A percentile compares a stretch with the other conserved stretches of the same genome.
Evolutionary conservation across 1,140 invertebrate genomes (phyloP).

Genomic region (Hylyphantes graminicola): DNA sequence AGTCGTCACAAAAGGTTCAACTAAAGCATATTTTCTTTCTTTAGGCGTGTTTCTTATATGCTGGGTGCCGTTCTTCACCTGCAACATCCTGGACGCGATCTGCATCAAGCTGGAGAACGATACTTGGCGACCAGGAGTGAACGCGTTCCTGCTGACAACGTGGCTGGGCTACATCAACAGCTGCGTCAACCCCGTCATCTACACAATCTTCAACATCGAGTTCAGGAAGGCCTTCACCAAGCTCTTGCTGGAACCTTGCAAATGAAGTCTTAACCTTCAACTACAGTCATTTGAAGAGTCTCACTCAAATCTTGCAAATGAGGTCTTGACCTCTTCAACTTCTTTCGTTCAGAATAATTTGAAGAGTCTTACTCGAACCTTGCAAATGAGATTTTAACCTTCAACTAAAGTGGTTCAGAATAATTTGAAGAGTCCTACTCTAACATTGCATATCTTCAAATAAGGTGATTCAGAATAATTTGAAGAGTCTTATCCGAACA

Average conservation of each 20-base stretch:
- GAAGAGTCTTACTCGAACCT: too few species aligned
- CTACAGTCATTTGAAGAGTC: too few species aligned
- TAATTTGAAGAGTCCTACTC: too few species aligned
- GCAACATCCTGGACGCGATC: conserved; percentile 96
- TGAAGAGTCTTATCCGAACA: too few species aligned
- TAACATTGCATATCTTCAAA: too few species aligned
- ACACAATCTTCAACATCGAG: conserved; percentile 99
- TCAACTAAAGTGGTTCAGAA: too few species aligned
- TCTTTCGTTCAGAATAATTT: too few species aligned
- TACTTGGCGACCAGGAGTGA: conserved; percentile 86
- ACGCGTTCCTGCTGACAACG: conserved; percentile 92
- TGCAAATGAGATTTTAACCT: too few species aligned
- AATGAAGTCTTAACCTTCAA: conserved; percentile 43
- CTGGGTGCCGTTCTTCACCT: conserved; percentile 98
- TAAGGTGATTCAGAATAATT: too few species aligned
- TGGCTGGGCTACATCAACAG: conserved; percentile 99
- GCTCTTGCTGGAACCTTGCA: conserved; percentile 74
- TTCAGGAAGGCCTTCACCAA: conserved; percentile 99
- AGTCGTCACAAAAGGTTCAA: not conserved
- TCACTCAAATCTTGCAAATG: too few species aligned
- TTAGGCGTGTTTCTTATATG: conserved; percentile 95
- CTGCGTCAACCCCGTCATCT: conserved; percentile 98
- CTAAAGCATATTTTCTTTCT: conserved; percentile 61
- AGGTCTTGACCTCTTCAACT: too few species aligned
- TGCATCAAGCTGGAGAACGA: conserved; percentile 80